Evolutionary conservation across 2,888 invertebrate genomes (phyloP), one percentile per base, ranked within the genome.

Genomic region (Leucozona laternaria): DNA sequence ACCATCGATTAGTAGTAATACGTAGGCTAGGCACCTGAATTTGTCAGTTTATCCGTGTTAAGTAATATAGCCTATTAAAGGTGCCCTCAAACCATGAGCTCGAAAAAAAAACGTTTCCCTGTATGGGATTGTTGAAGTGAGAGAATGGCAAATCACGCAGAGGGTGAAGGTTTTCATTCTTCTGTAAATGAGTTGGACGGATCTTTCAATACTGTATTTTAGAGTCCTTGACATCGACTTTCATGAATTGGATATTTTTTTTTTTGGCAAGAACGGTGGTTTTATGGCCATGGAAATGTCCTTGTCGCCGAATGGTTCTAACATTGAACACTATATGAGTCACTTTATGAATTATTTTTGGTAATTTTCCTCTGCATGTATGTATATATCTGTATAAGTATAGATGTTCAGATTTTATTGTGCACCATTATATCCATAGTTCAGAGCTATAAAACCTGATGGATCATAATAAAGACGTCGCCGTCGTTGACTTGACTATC

Each of bases 21-120:
- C 58, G 76, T 79, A 80, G 64, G 71, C 84, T 79, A 80, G 64
- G 71, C 84, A 68, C 71, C 80, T 22, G 11, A 20, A 20, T 50
- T 58, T 34, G 37, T 57, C 55, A 58, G 57, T 40, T 68, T 62
- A 68, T 70, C 25, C 68, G 45, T 45, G 48, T 45, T 57, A 31
- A 28, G 57, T 43, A 17, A 40, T 70, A 40, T 2, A 4, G 70
- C 81, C 85, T 86, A 73, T 81, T 62, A 40, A 50, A 68, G 68
- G 72, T 58, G 71, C 34, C 43, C n/a, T 8, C 1, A 40, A 34
- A 6, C 22, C 37, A 5, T 20, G 20, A 58, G 22, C 25, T 43
- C 11, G 5, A 40, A 7, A 31, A 13, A 3, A 13, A 4, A 25
- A 10, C 17, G n/a, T 43, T 62, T 45, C 11, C 6, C n/a, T 7